Percentiles rank a stretch among this genome's conserved stretches.
These are phyloP conservation scores for Tichodroma muraria DNA, from an alignment of 2,113 vertebrate species.

Conservation along the genomic window DNA sequence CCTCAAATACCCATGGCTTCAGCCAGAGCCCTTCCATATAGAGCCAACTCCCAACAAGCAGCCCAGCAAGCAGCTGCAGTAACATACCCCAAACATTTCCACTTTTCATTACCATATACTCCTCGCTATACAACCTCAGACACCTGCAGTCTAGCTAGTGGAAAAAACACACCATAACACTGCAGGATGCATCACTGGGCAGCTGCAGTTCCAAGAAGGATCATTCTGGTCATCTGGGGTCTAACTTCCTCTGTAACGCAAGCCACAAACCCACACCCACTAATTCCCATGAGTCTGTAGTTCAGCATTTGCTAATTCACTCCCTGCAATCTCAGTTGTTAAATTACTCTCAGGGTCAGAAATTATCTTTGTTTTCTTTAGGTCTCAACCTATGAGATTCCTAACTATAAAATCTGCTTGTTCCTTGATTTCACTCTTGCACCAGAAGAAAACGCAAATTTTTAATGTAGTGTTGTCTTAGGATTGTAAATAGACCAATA, in stretches of 20 bases:
- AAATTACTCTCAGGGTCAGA: not conserved
- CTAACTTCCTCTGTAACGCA: not conserved
- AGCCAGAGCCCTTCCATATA: not conserved
- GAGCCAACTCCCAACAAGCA: not conserved
- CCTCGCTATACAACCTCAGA: not conserved
- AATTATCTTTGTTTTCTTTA: not conserved
- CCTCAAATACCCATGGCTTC: not conserved
- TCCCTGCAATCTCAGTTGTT: not conserved
- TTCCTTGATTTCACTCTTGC: not conserved
- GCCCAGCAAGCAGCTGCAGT: not conserved
- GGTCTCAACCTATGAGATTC: not conserved
- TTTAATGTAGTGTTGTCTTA: not conserved
- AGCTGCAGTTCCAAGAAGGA: not conserved
- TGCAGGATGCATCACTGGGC: not conserved
- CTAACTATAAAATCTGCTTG: not conserved
- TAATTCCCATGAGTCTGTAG: not conserved
- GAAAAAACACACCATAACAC: not conserved
- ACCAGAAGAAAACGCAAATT: not conserved
- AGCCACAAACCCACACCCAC: not conserved
- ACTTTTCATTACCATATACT: not conserved
- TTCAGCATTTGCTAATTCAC: not conserved
- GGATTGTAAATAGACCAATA: not conserved
- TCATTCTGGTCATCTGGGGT: slow-evolving; percentile 10
- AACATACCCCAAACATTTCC: not conserved
- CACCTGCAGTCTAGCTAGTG: not conserved